Conservation (phyloP, 1,140 invertebrate species). For the Polypedilum vanderplanki region DNA sequence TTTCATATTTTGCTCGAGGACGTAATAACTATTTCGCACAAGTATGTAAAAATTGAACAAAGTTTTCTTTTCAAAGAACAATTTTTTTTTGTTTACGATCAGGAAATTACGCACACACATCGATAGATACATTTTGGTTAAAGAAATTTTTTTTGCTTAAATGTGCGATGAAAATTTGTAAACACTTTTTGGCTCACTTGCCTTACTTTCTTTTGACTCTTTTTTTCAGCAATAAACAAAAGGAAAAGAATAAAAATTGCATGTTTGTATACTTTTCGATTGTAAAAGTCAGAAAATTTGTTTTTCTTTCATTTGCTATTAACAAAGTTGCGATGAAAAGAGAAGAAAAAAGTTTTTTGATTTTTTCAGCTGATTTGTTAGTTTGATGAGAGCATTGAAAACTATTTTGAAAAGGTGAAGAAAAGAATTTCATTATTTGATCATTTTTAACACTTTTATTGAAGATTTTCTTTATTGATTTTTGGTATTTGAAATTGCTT, state of each 20-base stretch:
- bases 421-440: no score
- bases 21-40: constrained; percentile 5
- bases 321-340: no score
- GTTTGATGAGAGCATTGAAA: no score
- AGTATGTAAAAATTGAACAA: background rate
- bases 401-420: no score
- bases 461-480: no score
- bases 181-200: background rate
- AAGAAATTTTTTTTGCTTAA: background rate
- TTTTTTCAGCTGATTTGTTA: no score
- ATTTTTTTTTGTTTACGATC: background rate
- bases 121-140: background rate
- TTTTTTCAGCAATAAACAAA: background rate
- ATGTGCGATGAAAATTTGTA: background rate
- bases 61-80: background rate
- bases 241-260: background rate
- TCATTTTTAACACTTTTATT: no score
- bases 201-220: background rate
- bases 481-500: no score
- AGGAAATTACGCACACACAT: constrained; percentile 5
- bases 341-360: no score
- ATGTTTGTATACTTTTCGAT: background rate
- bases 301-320: no score
- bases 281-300: no score
- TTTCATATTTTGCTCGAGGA: background rate